Base-by-base conservation (phyloP, 2,888 invertebrate genomes). In the Drosophila acutilabella region DNA sequence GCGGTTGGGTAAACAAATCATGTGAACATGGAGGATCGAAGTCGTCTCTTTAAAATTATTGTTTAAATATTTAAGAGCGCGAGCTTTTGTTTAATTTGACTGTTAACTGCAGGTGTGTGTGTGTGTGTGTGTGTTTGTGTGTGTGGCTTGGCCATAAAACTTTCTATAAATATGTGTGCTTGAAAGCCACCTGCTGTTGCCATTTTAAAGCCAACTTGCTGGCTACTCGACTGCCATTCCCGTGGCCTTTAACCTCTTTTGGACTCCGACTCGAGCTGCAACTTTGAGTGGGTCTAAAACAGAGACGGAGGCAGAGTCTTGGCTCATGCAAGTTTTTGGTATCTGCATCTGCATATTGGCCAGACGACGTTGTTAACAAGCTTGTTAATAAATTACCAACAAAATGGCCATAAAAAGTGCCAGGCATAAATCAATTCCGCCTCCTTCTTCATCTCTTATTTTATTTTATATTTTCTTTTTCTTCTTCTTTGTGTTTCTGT, bases 331-430 rank as follows among this genome's bases (percentile, higher is more conserved):
- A 20, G 62, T 59, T 68, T 59, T 64, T 53, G 51, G 58, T 78
- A 78, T 75, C 78, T 78, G 74, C 78, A 80, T 81, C 67, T 80
- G 79, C 74, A 79, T 79, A 74, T 78, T 80, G 80, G 74, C 69
- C 71, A 70, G 60, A 73, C 71, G 72, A 76, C 71, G 78, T 84
- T 87, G 88, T 87, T 87, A 88, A 88, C 87, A 88, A 87, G 87
- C 88, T 88, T 87, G 87, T 87, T 87, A 86, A 86, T 87, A 88
- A 88, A 88, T 88, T 86, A 87, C 81, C 84, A 86, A 88, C 87
- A 86, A 87, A 88, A 88, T 86, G 82, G 87, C 82, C 81, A 88
- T 86, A 85, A 86, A 86, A 88, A 84, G 79, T 87, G 88, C 85
- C 87, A 86, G 71, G 75, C 83, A 87, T 86, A 88, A 87, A 88